phyloP scores from a whole-genome alignment of 2,888 invertebrate genomes.

The Saturnia japonica region DNA sequence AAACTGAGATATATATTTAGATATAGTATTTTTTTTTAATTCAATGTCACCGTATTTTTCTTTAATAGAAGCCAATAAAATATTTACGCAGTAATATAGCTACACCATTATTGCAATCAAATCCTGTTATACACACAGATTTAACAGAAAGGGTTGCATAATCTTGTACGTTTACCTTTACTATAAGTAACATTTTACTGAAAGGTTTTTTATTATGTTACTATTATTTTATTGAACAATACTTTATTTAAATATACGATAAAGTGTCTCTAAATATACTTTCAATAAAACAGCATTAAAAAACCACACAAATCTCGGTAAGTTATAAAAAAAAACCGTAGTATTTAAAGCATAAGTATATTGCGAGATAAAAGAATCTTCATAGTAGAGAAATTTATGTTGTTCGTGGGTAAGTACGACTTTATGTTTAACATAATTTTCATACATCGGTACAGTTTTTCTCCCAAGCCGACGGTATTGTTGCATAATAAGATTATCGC shows the following conservation, averaged over 20 bases:
- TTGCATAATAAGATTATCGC: slow-evolving; percentile 37
- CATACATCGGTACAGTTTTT: slow-evolving; percentile 30
- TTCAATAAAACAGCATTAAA: background rate
- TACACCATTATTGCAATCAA: too few relatives aligned
- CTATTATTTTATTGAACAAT: background rate
- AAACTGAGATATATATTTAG: too few relatives aligned
- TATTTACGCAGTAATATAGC: too few relatives aligned
- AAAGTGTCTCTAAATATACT: background rate
- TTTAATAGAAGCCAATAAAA: too few relatives aligned
- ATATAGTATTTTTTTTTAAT: too few relatives aligned
- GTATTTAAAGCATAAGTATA: slow-evolving; percentile 3
- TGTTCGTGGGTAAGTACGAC: slow-evolving; percentile 26
- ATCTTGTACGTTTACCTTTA: too few relatives aligned
- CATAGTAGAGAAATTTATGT: slow-evolving; percentile 32
- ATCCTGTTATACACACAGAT: too few relatives aligned
- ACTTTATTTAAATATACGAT: background rate
- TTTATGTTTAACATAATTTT: slow-evolving; percentile 45
- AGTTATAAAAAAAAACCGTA: background rate
- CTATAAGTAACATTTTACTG: too few relatives aligned
- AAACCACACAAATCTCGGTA: background rate
- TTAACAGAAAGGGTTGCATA: too few relatives aligned
- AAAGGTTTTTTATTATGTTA: too few relatives aligned
- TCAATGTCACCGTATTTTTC: too few relatives aligned
- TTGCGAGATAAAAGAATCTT: slow-evolving; percentile 23
- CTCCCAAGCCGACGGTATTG: slow-evolving; percentile 30